Evolutionary conservation across 2,888 invertebrate species (phyloP).

Genomic region (Digitonthophagus gazella): DNA sequence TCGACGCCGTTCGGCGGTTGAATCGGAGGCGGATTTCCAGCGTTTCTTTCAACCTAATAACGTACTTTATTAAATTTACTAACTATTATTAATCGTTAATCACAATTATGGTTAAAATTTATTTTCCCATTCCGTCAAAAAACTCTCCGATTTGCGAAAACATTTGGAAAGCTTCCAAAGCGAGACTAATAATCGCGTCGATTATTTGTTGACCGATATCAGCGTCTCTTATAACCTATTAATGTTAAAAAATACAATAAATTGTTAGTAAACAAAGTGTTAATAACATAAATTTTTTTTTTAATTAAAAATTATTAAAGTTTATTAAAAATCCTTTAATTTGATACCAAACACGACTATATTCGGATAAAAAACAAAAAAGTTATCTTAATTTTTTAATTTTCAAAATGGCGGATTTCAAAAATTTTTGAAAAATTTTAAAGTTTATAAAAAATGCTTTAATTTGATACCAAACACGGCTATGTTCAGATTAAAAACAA

Average conservation of each 20-base stretch:
- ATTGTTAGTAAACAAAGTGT: neutral
- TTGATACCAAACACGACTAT: no score
- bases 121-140: constrained; percentile 22
- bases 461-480: no score
- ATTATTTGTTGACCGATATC: constrained; percentile 33
- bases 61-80: neutral
- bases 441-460: no score
- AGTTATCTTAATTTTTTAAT: no score
- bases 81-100: no score
- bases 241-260: neutral
- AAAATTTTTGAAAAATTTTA: no score
- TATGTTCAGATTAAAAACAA: no score
- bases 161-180: constrained; percentile 40
- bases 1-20: neutral
- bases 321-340: no score
- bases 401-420: no score
- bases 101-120: neutral
- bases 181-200: constrained; percentile 37
- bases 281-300: neutral
- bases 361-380: no score
- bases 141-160: constrained; percentile 35
- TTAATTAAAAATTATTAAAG: neutral
- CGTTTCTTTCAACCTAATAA: neutral
- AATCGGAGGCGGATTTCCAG: neutral
- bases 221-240: neutral